A percentile compares a stretch with the other conserved stretches of the same genome.
phyloP scores from a whole-genome alignment of 2,113 vertebrate species.

The Hippocampus zosterae region DNA sequence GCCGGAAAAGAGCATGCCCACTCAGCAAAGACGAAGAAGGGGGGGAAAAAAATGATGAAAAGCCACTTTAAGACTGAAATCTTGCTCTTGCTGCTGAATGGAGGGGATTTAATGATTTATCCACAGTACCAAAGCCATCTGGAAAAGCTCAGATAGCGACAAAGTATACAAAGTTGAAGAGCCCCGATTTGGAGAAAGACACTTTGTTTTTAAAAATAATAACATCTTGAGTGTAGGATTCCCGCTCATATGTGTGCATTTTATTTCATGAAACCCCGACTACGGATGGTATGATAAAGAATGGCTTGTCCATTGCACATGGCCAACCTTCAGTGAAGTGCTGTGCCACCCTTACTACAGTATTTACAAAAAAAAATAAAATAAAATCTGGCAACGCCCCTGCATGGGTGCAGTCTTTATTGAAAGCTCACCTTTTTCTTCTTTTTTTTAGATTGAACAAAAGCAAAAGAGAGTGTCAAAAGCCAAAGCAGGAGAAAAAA shows the following conservation, averaged over 20 bases:
- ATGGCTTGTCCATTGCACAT: no score
- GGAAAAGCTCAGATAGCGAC: slow-evolving; percentile 25
- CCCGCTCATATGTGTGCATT: no score
- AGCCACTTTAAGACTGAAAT: slow-evolving; percentile 56
- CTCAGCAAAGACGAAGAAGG: slow-evolving; percentile 47
- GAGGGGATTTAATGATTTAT: slow-evolving; percentile 55
- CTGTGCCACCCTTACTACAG: no score
- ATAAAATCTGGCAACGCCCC: no score
- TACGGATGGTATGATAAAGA: no score
- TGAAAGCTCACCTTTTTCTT: slow-evolving; percentile 32
- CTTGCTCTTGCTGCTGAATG: slow-evolving; percentile 47
- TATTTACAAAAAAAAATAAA: no score
- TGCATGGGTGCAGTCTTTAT: slow-evolving; percentile 22
- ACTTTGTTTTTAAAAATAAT: neutral
- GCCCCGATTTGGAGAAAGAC: neutral
- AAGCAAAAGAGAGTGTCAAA: slow-evolving; percentile 6
- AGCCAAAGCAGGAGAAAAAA: slow-evolving; percentile 8
- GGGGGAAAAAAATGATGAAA: slow-evolving; percentile 40
- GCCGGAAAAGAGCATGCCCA: slow-evolving; percentile 48
- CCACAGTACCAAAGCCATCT: slow-evolving; percentile 31
- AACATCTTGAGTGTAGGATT: neutral
- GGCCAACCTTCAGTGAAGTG: no score
- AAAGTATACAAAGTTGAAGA: neutral
- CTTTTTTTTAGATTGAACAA: slow-evolving; percentile 14
- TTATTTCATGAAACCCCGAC: no score